Evolutionary conservation across 2,797 vertebrate genomes (phyloP).

Genomic region (Poecilia picta): DNA sequence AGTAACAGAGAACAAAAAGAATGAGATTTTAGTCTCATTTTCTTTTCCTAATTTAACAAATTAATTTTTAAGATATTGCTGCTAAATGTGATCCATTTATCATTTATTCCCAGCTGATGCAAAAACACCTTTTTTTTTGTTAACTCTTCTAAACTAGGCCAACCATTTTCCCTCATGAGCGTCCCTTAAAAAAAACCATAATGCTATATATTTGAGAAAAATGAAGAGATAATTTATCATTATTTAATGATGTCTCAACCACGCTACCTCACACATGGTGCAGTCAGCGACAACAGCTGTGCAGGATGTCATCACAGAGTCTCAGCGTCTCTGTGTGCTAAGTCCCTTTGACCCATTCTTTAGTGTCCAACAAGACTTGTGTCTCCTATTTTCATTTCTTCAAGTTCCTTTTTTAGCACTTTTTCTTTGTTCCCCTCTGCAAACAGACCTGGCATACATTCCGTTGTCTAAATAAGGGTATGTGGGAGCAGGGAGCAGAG

Average conservation of each 20-base stretch:
- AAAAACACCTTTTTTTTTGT: conserved; percentile 60
- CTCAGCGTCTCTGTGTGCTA: conserved; percentile 26
- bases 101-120: conserved; percentile 76
- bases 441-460: conserved; percentile 73
- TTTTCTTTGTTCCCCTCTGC: conserved; percentile 66
- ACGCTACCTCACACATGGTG: conserved; percentile 60
- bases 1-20: conserved; percentile 15
- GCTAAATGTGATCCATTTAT: conserved; percentile 73
- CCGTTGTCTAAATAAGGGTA: conserved; percentile 68
- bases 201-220: conserved; percentile 70
- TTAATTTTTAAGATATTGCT: conserved; percentile 63
- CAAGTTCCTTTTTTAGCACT: conserved; percentile 52
- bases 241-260: conserved; percentile 74
- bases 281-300: conserved; percentile 70
- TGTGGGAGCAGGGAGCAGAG: conserved; percentile 67
- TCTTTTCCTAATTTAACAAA: conserved; percentile 55
- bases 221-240: conserved; percentile 77
- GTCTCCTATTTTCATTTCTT: conserved; percentile 30
- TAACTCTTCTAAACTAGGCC: conserved; percentile 72
- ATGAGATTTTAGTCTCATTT: conserved; percentile 30
- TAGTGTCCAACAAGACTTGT: conserved; percentile 25
- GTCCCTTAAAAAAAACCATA: conserved; percentile 51
- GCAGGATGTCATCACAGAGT: conserved; percentile 47
- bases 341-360: conserved; percentile 34
- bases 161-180: conserved; percentile 68